Base-by-base conservation (phyloP, 2,888 invertebrate genomes). In the Melikaiella ostensackeni region DNA sequence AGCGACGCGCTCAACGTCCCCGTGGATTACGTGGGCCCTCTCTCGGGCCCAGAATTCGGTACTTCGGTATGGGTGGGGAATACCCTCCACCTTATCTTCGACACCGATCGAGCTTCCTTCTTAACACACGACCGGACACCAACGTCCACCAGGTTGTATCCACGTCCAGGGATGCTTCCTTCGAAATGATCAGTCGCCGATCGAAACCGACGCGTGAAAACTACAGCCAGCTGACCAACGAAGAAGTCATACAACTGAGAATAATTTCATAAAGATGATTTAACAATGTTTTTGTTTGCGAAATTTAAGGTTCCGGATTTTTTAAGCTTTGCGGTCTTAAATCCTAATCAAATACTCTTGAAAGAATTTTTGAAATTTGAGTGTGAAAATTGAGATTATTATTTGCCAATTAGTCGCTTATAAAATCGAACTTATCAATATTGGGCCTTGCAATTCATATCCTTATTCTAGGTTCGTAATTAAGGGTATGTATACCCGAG, bases 91-190 rank as follows among this genome's bases (percentile, higher is more conserved):
- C 86, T 90, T 90, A 90, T 90, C 90, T 89, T 89, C 81, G 86
- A 88, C 89, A 90, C 90, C 90, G 88, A 86, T 85, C 85, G 87
- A 90, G 89, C 90, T 90, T 91, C 90, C 89, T 89, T 89, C 90
- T 90, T 90, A 90, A 91, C 90, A 89, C 89, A 86, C 89, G 90
- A 91, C 87, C 89, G 88, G 86, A 88, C 87, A 88, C 88, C 84
- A 82, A 83, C 84, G 77, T 78, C 55, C 74, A 77, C 75, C 74
- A 78, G 77, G 70, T 38, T 77, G 74, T 77, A 77, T 62, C 73
- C 57, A 76, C 57, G 75, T 57, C 77, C 61, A 74, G 57, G 76
- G 66, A 76, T 66, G 76, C 76, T 76, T 70, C 76, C 66, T 76
- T 70, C 21, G 27, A 70, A 70, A 70, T 46, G 46, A 50, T 16